Evolutionary conservation across 2,888 invertebrate genomes (phyloP).

Genomic region (Cabera pusaria): DNA sequence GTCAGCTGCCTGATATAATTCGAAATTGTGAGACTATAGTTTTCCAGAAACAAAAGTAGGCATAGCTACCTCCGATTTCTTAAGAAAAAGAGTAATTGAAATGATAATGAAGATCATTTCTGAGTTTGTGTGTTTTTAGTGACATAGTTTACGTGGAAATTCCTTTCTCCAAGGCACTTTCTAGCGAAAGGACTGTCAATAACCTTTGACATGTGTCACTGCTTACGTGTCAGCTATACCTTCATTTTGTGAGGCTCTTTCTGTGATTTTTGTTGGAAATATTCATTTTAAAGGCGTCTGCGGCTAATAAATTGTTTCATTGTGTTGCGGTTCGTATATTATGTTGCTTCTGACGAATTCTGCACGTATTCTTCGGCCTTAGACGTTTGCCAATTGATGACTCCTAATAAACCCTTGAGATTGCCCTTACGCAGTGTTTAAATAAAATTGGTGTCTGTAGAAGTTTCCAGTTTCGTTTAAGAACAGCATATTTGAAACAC

Average conservation of each 20-base stretch:
- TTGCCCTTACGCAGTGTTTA: conserved; percentile 10
- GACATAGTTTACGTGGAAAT: conserved; percentile 18
- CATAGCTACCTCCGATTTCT: too few species aligned
- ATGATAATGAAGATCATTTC: too few species aligned
- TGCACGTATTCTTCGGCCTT: background rate
- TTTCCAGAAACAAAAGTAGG: too few species aligned
- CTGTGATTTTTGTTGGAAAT: conserved; percentile 29
- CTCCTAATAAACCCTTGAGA: conserved; percentile 11
- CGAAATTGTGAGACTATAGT: too few species aligned
- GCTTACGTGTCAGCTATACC: conserved; percentile 78
- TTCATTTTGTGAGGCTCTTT: conserved; percentile 53
- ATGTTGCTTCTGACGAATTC: background rate
- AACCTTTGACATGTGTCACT: conserved; percentile 84
- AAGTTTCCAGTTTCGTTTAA: conserved; percentile 3
- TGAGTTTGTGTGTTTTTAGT: too few species aligned
- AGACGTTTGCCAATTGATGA: conserved; percentile 6
- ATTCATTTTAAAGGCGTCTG: conserved; percentile 1
- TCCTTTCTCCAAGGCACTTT: conserved; percentile 29
- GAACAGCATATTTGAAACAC: too few species aligned
- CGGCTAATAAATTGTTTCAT: background rate
- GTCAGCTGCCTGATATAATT: too few species aligned
- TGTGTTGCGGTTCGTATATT: conserved; percentile 3
- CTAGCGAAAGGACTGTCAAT: conserved; percentile 69
- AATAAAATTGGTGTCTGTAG: conserved; percentile 22
- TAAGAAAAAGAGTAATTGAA: too few species aligned